phyloP scores from a whole-genome alignment of 2,113 vertebrate genomes.

The Actenoides hombroni region DNA sequence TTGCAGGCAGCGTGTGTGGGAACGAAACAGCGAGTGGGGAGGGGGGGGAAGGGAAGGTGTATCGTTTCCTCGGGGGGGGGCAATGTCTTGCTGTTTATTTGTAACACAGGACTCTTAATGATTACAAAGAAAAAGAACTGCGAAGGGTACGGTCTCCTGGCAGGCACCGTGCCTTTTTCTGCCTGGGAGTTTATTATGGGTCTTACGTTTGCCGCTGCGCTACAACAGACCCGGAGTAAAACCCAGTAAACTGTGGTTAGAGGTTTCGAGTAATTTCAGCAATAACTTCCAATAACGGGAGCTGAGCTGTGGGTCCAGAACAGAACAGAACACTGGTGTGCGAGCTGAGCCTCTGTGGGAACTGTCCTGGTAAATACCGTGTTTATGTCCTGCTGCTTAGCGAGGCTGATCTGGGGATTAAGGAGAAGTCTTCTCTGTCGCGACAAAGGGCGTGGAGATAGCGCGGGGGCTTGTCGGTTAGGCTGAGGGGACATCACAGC shows the following conservation, averaged over 20 bases:
- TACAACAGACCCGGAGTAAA: neutral
- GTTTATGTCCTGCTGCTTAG: neutral
- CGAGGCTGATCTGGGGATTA: slow-evolving; percentile 32
- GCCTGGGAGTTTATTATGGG: neutral
- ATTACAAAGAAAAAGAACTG: neutral
- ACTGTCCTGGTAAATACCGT: neutral
- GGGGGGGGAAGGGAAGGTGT: neutral
- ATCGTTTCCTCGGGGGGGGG: neutral
- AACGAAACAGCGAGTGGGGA: neutral
- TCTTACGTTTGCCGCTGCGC: neutral
- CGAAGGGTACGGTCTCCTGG: neutral
- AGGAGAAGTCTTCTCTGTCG: neutral
- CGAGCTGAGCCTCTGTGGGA: neutral
- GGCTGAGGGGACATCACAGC: neutral
- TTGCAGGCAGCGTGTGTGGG: neutral
- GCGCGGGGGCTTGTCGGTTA: neutral
- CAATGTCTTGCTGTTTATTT: neutral
- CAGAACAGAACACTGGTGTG: fast-evolving
- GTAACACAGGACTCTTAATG: neutral
- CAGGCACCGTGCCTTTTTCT: neutral
- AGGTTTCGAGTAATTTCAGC: neutral
- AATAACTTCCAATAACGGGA: neutral
- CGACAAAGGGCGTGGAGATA: neutral
- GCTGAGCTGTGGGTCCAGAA: neutral
- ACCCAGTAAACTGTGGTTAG: neutral